Evolutionary conservation across 1,140 invertebrate genomes (phyloP).

Genomic region (Lasaia peninsularis): DNA sequence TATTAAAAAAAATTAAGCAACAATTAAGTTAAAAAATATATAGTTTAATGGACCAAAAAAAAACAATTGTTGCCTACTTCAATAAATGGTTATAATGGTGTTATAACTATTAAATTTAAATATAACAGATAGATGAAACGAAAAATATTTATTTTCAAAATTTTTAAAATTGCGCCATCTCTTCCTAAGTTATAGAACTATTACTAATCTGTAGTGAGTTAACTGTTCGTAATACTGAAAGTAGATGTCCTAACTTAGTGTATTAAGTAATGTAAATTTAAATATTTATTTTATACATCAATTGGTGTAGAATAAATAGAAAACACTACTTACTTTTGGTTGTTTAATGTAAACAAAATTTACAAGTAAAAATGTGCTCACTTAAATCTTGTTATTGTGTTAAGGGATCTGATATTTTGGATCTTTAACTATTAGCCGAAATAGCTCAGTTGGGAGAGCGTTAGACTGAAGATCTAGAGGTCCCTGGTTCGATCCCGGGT

Average conservation of each 20-base stretch:
- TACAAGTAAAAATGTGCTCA: background rate
- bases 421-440: slow-evolving; percentile 53
- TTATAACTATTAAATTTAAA: too few relatives aligned
- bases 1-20: too few relatives aligned
- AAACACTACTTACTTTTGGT: too few relatives aligned
- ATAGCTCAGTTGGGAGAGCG: slow-evolving; percentile 79
- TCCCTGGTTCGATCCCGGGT: slow-evolving; percentile 78
- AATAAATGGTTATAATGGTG: too few relatives aligned
- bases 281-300: too few relatives aligned
- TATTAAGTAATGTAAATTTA: too few relatives aligned
- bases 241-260: slow-evolving; percentile 24
- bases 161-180: slow-evolving; percentile 26
- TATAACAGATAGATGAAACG: too few relatives aligned
- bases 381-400: background rate
- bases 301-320: too few relatives aligned
- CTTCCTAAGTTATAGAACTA: background rate
- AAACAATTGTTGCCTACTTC: too few relatives aligned
- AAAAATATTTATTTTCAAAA: background rate
- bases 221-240: background rate
- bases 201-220: background rate
- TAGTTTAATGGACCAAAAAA: too few relatives aligned
- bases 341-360: background rate
- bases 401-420: slow-evolving; percentile 19
- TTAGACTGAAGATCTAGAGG: too few relatives aligned
- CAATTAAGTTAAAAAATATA: too few relatives aligned